Evolutionary conservation across 2,888 invertebrate species (phyloP), one percentile per base, ranked within the genome.

Genomic region (Omphaloscelis lunosa): DNA sequence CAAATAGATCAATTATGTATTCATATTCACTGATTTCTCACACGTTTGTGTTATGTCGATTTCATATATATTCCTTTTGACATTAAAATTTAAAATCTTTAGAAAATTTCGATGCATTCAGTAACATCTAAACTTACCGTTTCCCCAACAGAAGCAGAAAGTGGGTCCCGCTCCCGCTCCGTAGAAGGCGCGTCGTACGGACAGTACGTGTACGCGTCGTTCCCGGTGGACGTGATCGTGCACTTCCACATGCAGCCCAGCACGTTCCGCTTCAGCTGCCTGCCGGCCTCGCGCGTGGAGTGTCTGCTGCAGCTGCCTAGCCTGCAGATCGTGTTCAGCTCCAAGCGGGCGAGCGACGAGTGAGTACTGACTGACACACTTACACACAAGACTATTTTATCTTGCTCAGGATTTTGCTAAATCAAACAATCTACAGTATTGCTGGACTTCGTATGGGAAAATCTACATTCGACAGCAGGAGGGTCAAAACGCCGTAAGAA

Each of bases 241-340:
- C 99, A 99, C 95, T 99, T 99, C 96, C 99, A 99, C 95, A 99
- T 99, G 98, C 99, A 99, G 93, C 99, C 99, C 0, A 99, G 99
- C 75, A 99, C 99, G 0, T 99, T 99, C 95, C 97, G 99, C 79
- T 99, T 99, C 95, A 99, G 99, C 87, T 99, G 99, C 95, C 97
- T 99, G 90, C 99, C 99, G 0, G 98, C 99, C 0, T 99, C 99
- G 9, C 97, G 99, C 82, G 99, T 99, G 3, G 99, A 99, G 95
- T 99, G 99, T 92, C 98, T 99, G 97, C 97, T 99, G 83, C 99
- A 99, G 93, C 97, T 99, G 90, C 99, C 99, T 12, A 99, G 99
- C n/a, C 97, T 99, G 87, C 99, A 99, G 94, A 98, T 99, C 88
- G 99, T 99, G 4, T 99, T 99, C 95, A 99, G 99, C 90, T 99